phyloP scores from a whole-genome alignment of 1,140 invertebrate species.

The Cheumatopsyche charites region DNA sequence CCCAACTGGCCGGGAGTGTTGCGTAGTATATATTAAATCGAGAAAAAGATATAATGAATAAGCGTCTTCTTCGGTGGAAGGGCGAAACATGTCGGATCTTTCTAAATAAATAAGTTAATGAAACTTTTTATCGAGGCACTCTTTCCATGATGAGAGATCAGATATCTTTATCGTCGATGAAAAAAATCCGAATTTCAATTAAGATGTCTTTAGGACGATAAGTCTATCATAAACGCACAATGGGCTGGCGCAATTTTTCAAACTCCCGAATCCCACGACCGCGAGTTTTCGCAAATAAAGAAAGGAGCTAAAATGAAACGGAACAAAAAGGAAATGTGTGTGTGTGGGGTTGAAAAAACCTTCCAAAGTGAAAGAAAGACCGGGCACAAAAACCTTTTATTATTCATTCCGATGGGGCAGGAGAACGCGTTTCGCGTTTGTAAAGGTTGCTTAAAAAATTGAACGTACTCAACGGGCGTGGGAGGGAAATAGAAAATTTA shows the following conservation, averaged over 20 bases:
- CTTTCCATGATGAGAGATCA: conserved; percentile 6
- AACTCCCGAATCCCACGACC: background rate
- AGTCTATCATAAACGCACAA: conserved; percentile 28
- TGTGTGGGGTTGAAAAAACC: background rate
- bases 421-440: conserved; percentile 12
- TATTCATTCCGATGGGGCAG: conserved; percentile 19
- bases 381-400: conserved; percentile 23
- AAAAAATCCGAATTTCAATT: conserved; percentile 21
- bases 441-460: conserved; percentile 25
- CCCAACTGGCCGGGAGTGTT: too few relatives aligned
- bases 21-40: too few relatives aligned
- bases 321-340: background rate
- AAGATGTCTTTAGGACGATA: conserved; percentile 20
- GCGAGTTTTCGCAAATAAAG: conserved; percentile 9
- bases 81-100: conserved; percentile 9
- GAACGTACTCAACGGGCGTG: conserved; percentile 16
- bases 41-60: too few relatives aligned
- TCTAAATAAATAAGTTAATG: conserved; percentile 23
- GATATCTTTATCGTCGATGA: conserved; percentile 8
- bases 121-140: conserved; percentile 14
- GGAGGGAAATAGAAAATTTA: conserved; percentile 20
- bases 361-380: background rate
- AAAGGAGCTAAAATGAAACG: background rate
- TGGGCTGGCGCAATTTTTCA: conserved; percentile 12
- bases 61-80: too few relatives aligned